These are phyloP conservation scores for Plagodis dolabraria DNA, from an alignment of 2,888 invertebrate species.

Conservation along the genomic window DNA sequence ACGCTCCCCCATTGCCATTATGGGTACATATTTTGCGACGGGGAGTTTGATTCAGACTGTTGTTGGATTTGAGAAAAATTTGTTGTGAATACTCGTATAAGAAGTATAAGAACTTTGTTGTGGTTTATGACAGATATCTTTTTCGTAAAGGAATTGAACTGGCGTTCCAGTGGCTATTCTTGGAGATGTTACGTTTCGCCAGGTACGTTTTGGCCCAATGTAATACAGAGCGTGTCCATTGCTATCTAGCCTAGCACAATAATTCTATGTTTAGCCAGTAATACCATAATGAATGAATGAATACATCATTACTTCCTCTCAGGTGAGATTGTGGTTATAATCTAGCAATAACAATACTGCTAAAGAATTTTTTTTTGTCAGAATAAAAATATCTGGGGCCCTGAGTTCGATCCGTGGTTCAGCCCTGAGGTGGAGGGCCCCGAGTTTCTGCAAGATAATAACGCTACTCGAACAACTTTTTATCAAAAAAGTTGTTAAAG, in stretches of 20 bases:
- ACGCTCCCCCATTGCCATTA: conserved; percentile 16
- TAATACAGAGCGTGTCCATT: too few species aligned
- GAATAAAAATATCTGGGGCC: too few species aligned
- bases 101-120: neutral
- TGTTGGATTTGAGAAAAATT: neutral
- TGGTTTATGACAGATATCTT: neutral
- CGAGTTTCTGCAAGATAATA: too few species aligned
- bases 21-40: conserved; percentile 12
- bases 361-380: neutral
- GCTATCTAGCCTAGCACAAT: too few species aligned
- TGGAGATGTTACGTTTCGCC: too few species aligned
- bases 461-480: too few species aligned
- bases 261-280: neutral
- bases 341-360: neutral
- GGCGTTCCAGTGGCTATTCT: too few species aligned
- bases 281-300: neutral
- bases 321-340: neutral
- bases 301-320: neutral
- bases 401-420: too few species aligned
- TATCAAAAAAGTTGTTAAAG: too few species aligned
- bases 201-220: too few species aligned
- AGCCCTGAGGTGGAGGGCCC: too few species aligned
- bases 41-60: neutral
- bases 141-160: too few species aligned
- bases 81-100: neutral